These are phyloP conservation scores for Cephalopholis sonnerati DNA, from an alignment of 2,113 vertebrate species.

Conservation along the genomic window DNA sequence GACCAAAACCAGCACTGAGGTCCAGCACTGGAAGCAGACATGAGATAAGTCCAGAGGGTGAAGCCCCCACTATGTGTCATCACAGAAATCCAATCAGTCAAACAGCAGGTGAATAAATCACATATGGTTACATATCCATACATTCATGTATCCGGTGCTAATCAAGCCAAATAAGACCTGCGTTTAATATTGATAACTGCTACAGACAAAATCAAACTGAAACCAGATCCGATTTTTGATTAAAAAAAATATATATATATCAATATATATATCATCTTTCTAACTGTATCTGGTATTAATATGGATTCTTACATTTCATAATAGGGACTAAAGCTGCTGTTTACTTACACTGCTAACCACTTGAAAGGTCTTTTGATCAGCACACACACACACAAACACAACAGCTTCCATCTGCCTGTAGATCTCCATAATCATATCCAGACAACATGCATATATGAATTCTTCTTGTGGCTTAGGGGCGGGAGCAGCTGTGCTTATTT, in stretches of 20 bases:
- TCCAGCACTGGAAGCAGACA: conserved; percentile 10
- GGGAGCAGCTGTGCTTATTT: conserved; percentile 62
- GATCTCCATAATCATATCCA: conserved; percentile 52
- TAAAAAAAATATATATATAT: too few relatives aligned
- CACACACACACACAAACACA: conserved; percentile 20
- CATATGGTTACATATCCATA: neutral
- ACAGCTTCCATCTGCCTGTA: conserved; percentile 56
- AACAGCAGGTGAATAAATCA: conserved; percentile 44
- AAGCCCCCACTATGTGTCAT: neutral
- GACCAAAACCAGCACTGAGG: neutral
- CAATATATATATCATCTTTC: too few relatives aligned
- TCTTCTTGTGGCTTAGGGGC: conserved; percentile 29
- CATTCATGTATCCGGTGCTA: neutral
- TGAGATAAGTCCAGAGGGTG: neutral
- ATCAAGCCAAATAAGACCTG: neutral
- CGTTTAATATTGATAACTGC: neutral
- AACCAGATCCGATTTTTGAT: neutral
- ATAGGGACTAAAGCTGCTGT: conserved; percentile 30
- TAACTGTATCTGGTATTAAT: conserved; percentile 17
- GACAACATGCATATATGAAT: conserved; percentile 23
- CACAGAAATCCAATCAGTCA: neutral
- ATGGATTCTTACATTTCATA: conserved; percentile 13
- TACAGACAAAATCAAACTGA: neutral
- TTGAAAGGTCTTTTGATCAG: conserved; percentile 59
- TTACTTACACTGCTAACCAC: conserved; percentile 49